A percentile compares a stretch with the other conserved stretches of the same genome.
These are phyloP conservation scores for Trachurus trachurus DNA, from an alignment of 2,797 vertebrate genomes.

Conservation along the genomic window DNA sequence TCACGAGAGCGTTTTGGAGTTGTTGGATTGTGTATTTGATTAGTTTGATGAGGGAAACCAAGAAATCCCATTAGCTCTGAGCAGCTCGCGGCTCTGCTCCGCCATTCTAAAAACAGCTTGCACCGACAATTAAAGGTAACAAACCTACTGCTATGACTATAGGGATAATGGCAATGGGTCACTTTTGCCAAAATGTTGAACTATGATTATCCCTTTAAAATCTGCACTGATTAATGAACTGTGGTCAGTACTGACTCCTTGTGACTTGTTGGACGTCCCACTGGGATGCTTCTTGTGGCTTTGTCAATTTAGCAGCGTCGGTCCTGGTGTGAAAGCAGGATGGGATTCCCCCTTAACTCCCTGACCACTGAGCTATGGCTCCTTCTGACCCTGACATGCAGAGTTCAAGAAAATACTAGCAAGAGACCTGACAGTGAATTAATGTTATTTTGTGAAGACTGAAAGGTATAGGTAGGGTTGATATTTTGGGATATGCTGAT, in stretches of 20 bases:
- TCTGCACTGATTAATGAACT: not conserved
- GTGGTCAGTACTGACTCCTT: not conserved
- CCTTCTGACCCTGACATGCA: not conserved
- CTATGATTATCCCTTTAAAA: not conserved
- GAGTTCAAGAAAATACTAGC: not conserved
- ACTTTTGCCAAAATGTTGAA: too few species aligned
- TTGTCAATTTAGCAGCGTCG: not conserved
- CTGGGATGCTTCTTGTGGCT: not conserved
- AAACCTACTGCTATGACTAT: too few species aligned
- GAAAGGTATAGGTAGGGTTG: too few species aligned
- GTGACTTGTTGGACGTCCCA: not conserved
- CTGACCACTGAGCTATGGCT: not conserved
- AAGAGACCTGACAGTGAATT: not conserved
- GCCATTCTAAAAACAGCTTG: too few species aligned
- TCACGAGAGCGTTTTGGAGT: too few species aligned
- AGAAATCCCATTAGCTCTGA: too few species aligned
- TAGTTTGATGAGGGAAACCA: too few species aligned
- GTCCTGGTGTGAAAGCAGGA: not conserved
- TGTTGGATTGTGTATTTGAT: too few species aligned
- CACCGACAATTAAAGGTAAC: too few species aligned
- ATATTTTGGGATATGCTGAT: too few species aligned
- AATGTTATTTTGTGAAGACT: not conserved
- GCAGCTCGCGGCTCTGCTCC: too few species aligned
- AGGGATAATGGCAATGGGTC: too few species aligned
- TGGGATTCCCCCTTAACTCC: not conserved